Base-by-base conservation (phyloP, 2,113 vertebrate species). In the Saguinus imperator region DNA sequence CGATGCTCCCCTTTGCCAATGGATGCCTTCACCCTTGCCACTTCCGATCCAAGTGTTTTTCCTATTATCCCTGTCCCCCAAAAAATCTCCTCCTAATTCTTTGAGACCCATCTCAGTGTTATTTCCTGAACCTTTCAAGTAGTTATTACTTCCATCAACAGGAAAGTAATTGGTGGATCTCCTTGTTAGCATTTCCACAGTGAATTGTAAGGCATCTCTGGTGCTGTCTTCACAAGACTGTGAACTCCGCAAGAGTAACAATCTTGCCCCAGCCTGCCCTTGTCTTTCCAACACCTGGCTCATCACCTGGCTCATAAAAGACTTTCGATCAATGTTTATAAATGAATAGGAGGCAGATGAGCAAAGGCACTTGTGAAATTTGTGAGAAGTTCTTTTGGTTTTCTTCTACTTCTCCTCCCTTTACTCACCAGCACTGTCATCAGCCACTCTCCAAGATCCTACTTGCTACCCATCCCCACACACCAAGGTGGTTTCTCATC, bases 391-490 rank as follows among this genome's bases (percentile, higher is more conserved):
- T 23, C 50, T 55, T 64, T 27, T 1, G 1, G 16, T 14, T 37
- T 94, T 61, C 57, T 70, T 76, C 82, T n/a, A 27, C 25, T 7
- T 87, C 45, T 85, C 18, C 37, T 75, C 75, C 17, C 40, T 73
- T 45, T 48, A 23, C 6, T 20, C 57, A 16, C 61, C 66, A 70
- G 32, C 88, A 20, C 55, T 10, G 40, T 72, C 84, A 6, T 40
- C 48, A 32, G 66, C 57, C 21, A 20, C 45, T 13, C 43, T 13
- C 4, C 7, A 2, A 32, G 21, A 23, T 13, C 29, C 29, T 21
- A 12, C 5, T 6, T 6, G 17, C 52, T 35, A 14, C 43, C 35
- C 0, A 1, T 1, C 5, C 4, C 12, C 17, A 4, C 37, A 48
- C 18, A 70, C 16, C 45, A 11, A 29, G 23, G 68, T 35, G n/a